These are phyloP conservation scores for Bombus balteatus DNA, from an alignment of 1,140 invertebrate genomes.

Conservation along the genomic window DNA sequence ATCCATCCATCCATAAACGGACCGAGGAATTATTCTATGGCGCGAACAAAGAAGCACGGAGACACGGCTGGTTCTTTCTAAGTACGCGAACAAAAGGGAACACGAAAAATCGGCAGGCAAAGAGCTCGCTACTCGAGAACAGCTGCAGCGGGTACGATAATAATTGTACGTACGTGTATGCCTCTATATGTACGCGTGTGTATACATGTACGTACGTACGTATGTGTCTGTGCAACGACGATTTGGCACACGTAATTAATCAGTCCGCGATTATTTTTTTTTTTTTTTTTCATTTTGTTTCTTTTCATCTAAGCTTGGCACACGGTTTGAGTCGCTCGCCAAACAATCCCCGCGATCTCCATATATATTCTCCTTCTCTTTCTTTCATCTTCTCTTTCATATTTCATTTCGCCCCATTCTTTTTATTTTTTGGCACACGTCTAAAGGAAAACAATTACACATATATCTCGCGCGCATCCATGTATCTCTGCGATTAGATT, in stretches of 20 bases:
- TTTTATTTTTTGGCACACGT: constrained; percentile 65
- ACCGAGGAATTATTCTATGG: neutral
- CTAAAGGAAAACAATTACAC: constrained; percentile 16
- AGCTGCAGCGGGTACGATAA: constrained; percentile 26
- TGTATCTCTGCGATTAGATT: constrained; percentile 32
- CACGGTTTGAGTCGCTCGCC: constrained; percentile 65
- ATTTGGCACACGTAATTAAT: constrained; percentile 76
- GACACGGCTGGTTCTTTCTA: neutral
- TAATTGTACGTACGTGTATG: constrained; percentile 5
- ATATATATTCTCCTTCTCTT: neutral
- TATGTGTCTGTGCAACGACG: constrained; percentile 50
- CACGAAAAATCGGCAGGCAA: constrained; percentile 38
- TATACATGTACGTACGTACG: neutral
- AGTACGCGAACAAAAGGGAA: constrained; percentile 32
- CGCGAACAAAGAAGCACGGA: neutral
- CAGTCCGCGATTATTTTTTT: constrained; percentile 27
- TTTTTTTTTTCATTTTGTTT: neutral
- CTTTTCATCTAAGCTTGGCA: constrained; percentile 69
- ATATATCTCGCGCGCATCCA: constrained; percentile 13
- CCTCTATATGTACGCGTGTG: neutral
- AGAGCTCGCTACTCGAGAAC: constrained; percentile 18
- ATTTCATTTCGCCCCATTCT: constrained; percentile 20
- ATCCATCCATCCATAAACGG: neutral
- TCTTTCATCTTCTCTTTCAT: no score
- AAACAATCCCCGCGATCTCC: constrained; percentile 58